Percentiles rank a stretch among this genome's conserved stretches.
Evolutionary conservation across 2,888 invertebrate species (phyloP).

Genomic region (Nephrotoma flavescens): DNA sequence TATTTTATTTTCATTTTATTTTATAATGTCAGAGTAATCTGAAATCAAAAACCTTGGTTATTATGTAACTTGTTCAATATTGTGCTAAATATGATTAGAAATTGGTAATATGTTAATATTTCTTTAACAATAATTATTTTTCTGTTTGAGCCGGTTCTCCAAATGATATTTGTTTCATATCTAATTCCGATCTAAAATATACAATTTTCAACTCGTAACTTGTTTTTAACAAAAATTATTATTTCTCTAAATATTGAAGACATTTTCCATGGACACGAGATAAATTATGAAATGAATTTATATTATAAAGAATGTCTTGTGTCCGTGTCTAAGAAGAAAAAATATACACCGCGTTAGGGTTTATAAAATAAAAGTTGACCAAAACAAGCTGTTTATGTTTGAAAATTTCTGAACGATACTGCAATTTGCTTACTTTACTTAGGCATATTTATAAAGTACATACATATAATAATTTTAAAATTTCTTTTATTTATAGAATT

Average conservation of each 20-base stretch:
- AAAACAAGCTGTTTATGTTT: neutral
- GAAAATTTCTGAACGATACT: neutral
- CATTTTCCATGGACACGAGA: neutral
- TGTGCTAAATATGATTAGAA: neutral
- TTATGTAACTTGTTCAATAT: neutral
- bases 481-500: neutral
- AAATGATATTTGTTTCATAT: neutral
- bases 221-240: neutral
- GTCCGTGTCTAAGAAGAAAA: neutral
- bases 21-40: neutral
- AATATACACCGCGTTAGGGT: neutral
- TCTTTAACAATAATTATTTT: neutral
- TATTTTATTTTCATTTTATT: neutral
- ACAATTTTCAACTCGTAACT: neutral
- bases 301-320: neutral
- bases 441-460: neutral
- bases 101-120: neutral
- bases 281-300: neutral
- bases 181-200: neutral
- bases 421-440: neutral
- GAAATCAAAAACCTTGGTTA: neutral
- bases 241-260: neutral
- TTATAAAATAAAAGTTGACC: no score
- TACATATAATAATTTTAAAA: neutral
- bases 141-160: neutral